phyloP scores from a whole-genome alignment of 2,888 invertebrate genomes.

The Iselma pallidipennis region DNA sequence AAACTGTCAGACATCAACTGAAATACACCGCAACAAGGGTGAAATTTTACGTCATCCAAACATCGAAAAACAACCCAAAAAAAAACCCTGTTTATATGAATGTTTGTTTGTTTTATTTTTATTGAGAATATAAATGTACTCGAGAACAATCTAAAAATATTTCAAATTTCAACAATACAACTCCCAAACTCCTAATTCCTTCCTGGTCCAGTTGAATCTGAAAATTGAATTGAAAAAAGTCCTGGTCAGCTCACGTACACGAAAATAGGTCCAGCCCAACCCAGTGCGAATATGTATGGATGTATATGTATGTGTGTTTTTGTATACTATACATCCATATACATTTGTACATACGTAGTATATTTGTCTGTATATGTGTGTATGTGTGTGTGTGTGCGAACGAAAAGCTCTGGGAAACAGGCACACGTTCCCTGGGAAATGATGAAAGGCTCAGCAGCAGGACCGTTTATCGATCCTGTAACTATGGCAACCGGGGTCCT shows the following conservation, averaged over 20 bases:
- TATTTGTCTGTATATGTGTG: neutral
- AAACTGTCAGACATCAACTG: neutral
- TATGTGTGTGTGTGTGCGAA: slow-evolving; percentile 11
- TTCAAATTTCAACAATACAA: neutral
- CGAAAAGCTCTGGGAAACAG: slow-evolving; percentile 37
- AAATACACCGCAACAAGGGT: neutral
- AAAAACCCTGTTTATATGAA: neutral
- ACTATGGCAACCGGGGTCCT: slow-evolving; percentile 35
- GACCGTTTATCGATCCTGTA: slow-evolving; percentile 44
- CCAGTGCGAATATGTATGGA: slow-evolving; percentile 15
- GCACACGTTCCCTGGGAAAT: slow-evolving; percentile 43
- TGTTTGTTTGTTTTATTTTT: neutral
- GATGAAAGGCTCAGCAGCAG: slow-evolving; percentile 35
- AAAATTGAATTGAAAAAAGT: neutral
- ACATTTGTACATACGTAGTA: too few relatives aligned
- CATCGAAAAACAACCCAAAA: neutral
- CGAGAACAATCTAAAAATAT: neutral
- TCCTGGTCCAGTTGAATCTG: neutral
- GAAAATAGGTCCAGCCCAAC: slow-evolving; percentile 39
- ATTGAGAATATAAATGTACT: neutral
- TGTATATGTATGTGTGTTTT: neutral
- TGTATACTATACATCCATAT: too few relatives aligned
- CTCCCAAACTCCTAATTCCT: slow-evolving; percentile 16
- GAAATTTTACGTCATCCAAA: neutral
- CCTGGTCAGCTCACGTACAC: slow-evolving; percentile 16